phyloP scores from a whole-genome alignment of 2,797 vertebrate genomes.

The Pygocentrus nattereri region DNA sequence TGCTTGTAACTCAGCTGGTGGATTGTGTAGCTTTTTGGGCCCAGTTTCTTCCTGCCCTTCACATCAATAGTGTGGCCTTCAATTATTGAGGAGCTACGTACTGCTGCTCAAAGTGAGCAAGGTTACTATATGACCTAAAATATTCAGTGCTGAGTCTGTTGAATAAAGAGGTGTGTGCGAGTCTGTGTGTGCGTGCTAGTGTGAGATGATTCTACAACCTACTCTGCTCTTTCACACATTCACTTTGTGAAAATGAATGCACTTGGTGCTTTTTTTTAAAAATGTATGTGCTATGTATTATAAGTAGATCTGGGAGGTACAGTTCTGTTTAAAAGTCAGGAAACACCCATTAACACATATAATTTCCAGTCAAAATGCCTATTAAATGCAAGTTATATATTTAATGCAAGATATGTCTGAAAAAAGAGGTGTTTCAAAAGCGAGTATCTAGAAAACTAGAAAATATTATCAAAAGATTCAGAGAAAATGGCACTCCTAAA shows the following conservation, averaged over 20 bases:
- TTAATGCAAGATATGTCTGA: too few species aligned
- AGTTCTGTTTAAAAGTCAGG: too few species aligned
- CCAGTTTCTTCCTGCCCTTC: slow-evolving; percentile 22
- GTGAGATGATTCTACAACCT: slow-evolving; percentile 27
- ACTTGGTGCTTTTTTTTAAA: slow-evolving; percentile 10
- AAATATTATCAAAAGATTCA: too few species aligned
- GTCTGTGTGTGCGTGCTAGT: slow-evolving; percentile 6
- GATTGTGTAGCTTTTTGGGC: slow-evolving; percentile 10
- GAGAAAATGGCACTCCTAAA: too few species aligned
- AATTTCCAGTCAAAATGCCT: too few species aligned
- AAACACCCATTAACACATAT: too few species aligned
- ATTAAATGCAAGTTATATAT: too few species aligned
- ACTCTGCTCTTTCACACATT: slow-evolving; percentile 28
- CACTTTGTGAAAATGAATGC: slow-evolving; percentile 50
- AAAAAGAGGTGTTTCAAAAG: too few species aligned
- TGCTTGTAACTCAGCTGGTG: slow-evolving; percentile 38
- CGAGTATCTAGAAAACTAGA: too few species aligned
- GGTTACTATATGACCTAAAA: slow-evolving; percentile 39
- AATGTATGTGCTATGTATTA: background rate
- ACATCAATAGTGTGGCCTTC: slow-evolving; percentile 52
- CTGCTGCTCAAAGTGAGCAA: slow-evolving; percentile 40
- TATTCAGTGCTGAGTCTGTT: slow-evolving; percentile 32
- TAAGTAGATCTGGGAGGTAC: background rate
- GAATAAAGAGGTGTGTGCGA: slow-evolving; percentile 19
- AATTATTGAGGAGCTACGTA: slow-evolving; percentile 47